Evolutionary conservation across 2,113 vertebrate species (phyloP).

Genomic region (Donacobius atricapilla): DNA sequence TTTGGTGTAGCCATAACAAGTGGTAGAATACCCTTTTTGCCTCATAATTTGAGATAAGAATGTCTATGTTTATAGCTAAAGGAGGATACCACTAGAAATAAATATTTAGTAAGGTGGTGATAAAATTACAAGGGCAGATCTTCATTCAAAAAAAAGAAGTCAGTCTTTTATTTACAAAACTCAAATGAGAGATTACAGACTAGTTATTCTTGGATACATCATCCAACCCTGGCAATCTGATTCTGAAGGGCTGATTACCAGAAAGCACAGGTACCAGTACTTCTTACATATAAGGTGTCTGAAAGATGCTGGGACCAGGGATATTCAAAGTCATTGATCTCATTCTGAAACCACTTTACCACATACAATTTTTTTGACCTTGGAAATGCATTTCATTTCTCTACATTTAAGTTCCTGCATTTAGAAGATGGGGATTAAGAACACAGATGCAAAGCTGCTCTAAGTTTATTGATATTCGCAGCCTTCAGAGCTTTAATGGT

Average conservation of each 20-base stretch:
- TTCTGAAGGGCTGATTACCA: not conserved
- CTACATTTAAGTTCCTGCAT: not conserved
- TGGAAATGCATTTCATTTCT: not conserved
- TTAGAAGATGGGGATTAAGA: slow-evolving; percentile 2
- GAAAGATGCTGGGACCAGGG: not conserved
- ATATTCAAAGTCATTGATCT: not conserved
- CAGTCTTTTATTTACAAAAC: not conserved
- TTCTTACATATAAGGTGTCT: not conserved
- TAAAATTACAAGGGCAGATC: not conserved
- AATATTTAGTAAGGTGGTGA: slow-evolving; percentile 7
- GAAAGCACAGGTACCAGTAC: not conserved
- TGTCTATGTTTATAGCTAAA: not conserved
- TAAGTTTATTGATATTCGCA: slow-evolving; percentile 18
- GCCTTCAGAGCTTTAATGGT: not conserved
- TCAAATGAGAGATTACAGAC: not conserved
- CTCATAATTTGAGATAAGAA: slow-evolving; percentile 22
- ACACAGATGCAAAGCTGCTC: not conserved
- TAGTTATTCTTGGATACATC: not conserved
- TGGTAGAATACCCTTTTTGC: not conserved
- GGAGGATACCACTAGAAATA: not conserved
- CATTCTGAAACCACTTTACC: not conserved
- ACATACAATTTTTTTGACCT: not conserved
- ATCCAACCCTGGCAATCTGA: not conserved
- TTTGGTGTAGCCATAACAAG: not conserved
- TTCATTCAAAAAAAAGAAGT: not conserved